A percentile compares a stretch with the other conserved stretches of the same genome.
phyloP scores from a whole-genome alignment of 2,113 vertebrate species.

The Arenaria interpres region DNA sequence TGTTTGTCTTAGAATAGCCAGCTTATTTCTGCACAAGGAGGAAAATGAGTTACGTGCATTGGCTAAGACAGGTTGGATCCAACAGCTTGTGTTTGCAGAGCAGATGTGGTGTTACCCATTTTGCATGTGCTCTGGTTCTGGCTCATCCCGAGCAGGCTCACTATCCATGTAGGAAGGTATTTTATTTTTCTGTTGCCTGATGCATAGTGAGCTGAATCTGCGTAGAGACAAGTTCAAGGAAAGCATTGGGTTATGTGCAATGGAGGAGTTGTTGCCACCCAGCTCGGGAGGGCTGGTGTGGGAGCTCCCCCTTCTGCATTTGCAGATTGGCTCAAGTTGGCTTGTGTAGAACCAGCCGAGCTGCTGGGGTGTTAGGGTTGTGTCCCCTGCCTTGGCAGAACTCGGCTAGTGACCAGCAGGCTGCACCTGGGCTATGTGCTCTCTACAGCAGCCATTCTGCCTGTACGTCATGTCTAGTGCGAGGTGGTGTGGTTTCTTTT shows the following conservation, averaged over 20 bases:
- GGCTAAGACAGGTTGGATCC: not conserved
- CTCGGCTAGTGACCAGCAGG: not conserved
- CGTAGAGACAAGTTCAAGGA: accelerated
- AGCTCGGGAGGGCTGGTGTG: accelerated
- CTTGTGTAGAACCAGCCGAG: not conserved
- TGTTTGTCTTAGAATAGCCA: not conserved
- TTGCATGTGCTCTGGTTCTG: not conserved
- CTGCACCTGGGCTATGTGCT: not conserved
- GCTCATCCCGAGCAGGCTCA: not conserved
- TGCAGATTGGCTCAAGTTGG: not conserved
- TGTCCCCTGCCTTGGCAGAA: not conserved
- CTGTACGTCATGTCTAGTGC: accelerated
- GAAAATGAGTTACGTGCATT: not conserved
- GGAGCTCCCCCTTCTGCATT: not conserved
- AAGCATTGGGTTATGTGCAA: not conserved
- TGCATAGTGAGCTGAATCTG: not conserved
- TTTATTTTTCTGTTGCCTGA: not conserved
- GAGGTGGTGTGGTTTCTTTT: not conserved
- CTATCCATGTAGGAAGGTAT: not conserved
- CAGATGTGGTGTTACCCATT: not conserved
- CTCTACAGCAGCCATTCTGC: not conserved
- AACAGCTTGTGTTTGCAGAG: not conserved
- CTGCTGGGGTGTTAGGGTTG: not conserved
- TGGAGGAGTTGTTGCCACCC: not conserved
- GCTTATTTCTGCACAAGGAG: not conserved